Base-by-base conservation (phyloP, 2,888 invertebrate genomes). In the Cryptops parisi region DNA sequence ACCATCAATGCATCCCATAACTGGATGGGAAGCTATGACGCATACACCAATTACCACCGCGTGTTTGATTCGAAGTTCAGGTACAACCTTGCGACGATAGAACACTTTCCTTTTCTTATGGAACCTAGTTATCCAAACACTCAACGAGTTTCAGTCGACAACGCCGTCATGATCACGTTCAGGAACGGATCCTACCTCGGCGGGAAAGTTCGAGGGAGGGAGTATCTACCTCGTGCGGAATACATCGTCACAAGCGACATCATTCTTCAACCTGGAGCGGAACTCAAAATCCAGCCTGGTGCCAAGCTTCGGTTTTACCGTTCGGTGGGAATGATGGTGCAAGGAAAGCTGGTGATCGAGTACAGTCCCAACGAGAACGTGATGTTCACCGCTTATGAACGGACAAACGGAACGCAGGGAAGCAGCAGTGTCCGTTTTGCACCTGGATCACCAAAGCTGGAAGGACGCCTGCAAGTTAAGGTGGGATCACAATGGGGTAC, bases 201-300 rank as follows among this genome's bases (percentile, higher is more conserved):
- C 0, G 94, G 94, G 19, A 90, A 93, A 69, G 87, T 96, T 0
- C 91, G 89, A 67, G 94, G 94, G 0, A 81, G 83, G 46, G 59
- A 64, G 23, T 66, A 67, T 56, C 72, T 81, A 52, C 58, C 58
- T 6, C 49, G 56, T 21, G 91, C 90, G 15, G 85, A 86, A 61
- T 98, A 97, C 66, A 77, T 80, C 6, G 97, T 98, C 0, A 83
- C 84, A 55, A 80, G 88, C 63, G 98, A 98, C 66, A 93, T 98
- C 46, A 94, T 88, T 65, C 82, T 97, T 33, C 65, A 90, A 25
- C 91, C 94, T 0, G 90, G 89, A n/a, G 93, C 93, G 3, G 83
- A 84, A 67, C 72, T 98, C 41, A 82, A 83, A 15, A 74, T 98
- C 2, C 82, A 86, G 55, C 82, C 89, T 0, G 94, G 94, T 0